Base-by-base conservation (phyloP, 2,113 vertebrate genomes). In the Andinoacara biseriatus region DNA sequence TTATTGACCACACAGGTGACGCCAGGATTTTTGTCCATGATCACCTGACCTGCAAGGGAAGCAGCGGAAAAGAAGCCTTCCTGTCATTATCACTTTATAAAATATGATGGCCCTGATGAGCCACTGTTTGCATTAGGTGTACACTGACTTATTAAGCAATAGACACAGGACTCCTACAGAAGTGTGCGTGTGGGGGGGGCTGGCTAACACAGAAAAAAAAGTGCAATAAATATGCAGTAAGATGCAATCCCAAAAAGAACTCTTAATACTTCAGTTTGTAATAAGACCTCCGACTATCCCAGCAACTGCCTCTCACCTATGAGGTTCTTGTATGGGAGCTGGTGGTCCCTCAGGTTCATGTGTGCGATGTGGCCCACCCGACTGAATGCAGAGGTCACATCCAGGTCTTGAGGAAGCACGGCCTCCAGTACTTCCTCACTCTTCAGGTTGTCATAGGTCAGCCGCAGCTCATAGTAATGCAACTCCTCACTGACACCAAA, bases 21-120 rank as follows among this genome's bases (percentile, higher is more conserved):
- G n/a, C 98, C 98, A 0, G 97, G 97, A 89, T 98, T 99, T 95
- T 99, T 99, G 94, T 98, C 98, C 81, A 99, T 96, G 90, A 98
- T 96, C 83, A 99, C 98, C 91, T 99, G 96, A 43, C 98, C 97
- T 98, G 80, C 89, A 91, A 90, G 58, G 79, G 62, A 81, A 90
- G 65, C 29, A 77, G 20, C 1, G 58, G 17, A 24, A 2, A 60
- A n/a, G 14, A 52, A 33, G 29, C 14, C 29, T 46, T 59, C 11
- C 10, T 29, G 24, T 26, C 40, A 15, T 15, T 33, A 60, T 17
- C 15, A 6, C 3, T 22, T 43, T 43, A 24, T 24, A 43, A 67
- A 65, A 38, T 24, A 77, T 31, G 17, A 9, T 29, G 1, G 2
- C 17, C 58, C 38, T 29, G 10, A 40, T 60, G 17, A 46, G 9